A percentile compares a stretch with the other conserved stretches of the same genome.
Conservation (phyloP, 2,113 vertebrate genomes). For the Papio anubis region DNA sequence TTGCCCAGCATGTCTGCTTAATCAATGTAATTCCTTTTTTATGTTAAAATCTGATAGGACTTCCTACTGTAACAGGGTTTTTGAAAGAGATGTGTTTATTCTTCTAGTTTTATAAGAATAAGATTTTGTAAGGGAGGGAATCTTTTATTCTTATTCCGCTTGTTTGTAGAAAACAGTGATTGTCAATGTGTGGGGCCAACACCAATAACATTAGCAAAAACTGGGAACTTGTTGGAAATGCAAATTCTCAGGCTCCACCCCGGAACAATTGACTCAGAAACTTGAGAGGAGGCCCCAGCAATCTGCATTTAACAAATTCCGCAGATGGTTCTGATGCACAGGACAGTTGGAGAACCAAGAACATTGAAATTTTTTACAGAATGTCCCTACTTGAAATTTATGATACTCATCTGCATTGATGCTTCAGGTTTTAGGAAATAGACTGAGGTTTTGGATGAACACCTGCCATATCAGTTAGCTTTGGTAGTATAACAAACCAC, state of each 20-base stretch:
- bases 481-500: neutral
- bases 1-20: neutral
- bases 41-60: neutral
- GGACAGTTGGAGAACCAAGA: accelerated
- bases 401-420: neutral
- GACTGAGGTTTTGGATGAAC: neutral
- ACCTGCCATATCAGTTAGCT: neutral
- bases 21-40: neutral
- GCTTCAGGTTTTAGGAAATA: neutral
- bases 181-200: neutral
- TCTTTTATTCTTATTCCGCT: neutral
- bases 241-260: too few species aligned
- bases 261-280: neutral
- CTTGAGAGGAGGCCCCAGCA: accelerated
- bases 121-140: neutral
- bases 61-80: neutral
- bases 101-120: neutral
- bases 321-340: neutral
- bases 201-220: neutral
- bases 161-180: neutral
- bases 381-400: neutral
- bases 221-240: neutral
- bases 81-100: neutral
- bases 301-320: neutral
- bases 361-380: accelerated